These are phyloP conservation scores for Drosophila sucinea DNA, from an alignment of 1,140 invertebrate genomes.

Conservation along the genomic window DNA sequence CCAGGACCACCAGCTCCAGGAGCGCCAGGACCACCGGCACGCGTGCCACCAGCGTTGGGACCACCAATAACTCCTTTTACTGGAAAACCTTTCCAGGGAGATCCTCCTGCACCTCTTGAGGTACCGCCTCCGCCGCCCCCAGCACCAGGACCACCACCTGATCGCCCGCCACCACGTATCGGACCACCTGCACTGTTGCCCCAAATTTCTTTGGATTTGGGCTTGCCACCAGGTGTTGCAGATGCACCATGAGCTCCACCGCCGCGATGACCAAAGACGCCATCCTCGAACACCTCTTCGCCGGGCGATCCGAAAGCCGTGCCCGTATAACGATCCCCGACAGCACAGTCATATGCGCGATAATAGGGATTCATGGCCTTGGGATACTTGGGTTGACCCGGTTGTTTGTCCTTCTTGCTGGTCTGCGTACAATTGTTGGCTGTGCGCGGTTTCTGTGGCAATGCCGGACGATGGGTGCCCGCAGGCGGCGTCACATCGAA, in stretches of 20 bases:
- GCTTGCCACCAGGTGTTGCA: constrained; percentile 36
- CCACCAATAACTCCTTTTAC: not conserved
- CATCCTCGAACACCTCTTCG: constrained; percentile 51
- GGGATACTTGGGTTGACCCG: constrained; percentile 43
- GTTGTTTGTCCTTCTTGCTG: constrained; percentile 31
- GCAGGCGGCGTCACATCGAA: constrained; percentile 71
- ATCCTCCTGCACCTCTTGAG: not conserved
- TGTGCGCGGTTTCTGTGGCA: not conserved
- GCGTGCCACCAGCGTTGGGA: not conserved
- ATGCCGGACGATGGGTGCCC: constrained; percentile 31
- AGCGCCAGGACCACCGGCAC: not conserved
- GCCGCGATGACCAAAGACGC: constrained; percentile 39
- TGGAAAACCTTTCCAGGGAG: constrained; percentile 16
- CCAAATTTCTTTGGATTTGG: constrained; percentile 20
- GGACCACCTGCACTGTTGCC: not conserved
- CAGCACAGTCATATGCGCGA: constrained; percentile 49
- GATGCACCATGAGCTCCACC: constrained; percentile 42
- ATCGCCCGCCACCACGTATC: constrained; percentile 35
- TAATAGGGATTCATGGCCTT: constrained; percentile 26
- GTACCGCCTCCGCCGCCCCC: constrained; percentile 5
- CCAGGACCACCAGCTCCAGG: constrained; percentile 7
- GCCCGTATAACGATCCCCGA: constrained; percentile 47
- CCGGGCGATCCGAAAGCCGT: constrained; percentile 52
- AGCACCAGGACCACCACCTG: constrained; percentile 8
- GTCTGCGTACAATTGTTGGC: constrained; percentile 62